These are phyloP conservation scores for Asobara japonica DNA, from an alignment of 1,140 invertebrate genomes.

Conservation along the genomic window DNA sequence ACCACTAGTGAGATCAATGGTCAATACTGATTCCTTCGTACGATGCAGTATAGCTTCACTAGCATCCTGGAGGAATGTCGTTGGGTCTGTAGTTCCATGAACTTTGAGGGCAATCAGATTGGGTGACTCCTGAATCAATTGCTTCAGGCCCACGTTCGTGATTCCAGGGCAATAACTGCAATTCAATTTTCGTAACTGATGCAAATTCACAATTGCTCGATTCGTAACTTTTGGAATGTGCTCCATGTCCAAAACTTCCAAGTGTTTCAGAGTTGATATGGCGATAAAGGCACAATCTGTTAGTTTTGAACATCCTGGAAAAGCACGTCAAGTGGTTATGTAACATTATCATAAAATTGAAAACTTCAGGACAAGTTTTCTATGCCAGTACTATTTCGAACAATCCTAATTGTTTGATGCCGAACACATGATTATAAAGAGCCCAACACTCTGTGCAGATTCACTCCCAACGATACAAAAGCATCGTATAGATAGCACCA, in stretches of 20 bases:
- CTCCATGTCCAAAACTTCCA: background rate
- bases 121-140: background rate
- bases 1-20: background rate
- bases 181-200: background rate
- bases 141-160: background rate
- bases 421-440: too few species aligned
- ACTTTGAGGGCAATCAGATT: background rate
- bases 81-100: background rate
- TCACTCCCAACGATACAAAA: too few species aligned
- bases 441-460: too few species aligned
- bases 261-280: background rate
- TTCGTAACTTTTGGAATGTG: background rate
- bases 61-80: background rate
- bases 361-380: too few species aligned
- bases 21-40: background rate
- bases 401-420: too few species aligned
- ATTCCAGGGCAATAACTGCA: background rate
- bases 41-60: background rate
- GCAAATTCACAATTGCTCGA: background rate
- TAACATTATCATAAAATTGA: too few species aligned
- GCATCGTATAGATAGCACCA: too few species aligned
- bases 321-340: background rate
- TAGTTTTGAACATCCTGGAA: background rate
- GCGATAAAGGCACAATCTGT: background rate
- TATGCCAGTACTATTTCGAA: too few species aligned